Evolutionary conservation across 2,888 invertebrate genomes (phyloP), one percentile per base, ranked within the genome.

Genomic region (Boloria euphrosyne): DNA sequence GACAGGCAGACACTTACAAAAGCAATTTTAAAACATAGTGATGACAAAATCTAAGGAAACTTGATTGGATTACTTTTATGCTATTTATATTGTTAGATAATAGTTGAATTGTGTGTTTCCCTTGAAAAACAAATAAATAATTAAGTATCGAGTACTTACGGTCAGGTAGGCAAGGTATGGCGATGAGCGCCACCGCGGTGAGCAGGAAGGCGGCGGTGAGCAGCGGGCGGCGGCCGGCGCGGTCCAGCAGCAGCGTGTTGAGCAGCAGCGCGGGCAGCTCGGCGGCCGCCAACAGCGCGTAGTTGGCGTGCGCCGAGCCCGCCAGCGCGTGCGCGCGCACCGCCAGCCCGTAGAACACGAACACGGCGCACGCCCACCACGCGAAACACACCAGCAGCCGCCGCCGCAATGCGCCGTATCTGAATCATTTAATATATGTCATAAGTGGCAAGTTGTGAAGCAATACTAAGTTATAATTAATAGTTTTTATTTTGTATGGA

Each of bases 311-410:
- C 74, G 80, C 75, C 16, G 85, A 82, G 70, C 89, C 88, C 10
- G 83, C 80, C 73, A 90, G 82, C 72, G 85, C 81, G 75, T 84
- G 87, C 78, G 90, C 80, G 63, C 83, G 83, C 73, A 86, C 90
- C 38, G 90, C 90, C 78, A 90, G 83, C 69, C 90, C 90, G 83
- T 90, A 90, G 82, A 89, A 89, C 80, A 90, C 90, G 83, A 90
- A 87, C 77, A 90, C 89, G 2, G 86, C 89, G 10, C 85, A 85
- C 71, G 83, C 73, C 90, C 90, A 90, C 90, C 90, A 90, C 75
- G 81, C 83, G 80, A 83, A 86, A 80, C 90, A 90, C 60, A 89
- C 89, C 71, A 75, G 73, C 71, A 90, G 78, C 1, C 90, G 87
- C 6, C 84, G 83, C 0, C 90, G 85, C n/a, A 90, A 78, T 49